These are phyloP conservation scores for Perca schrenkii DNA, from an alignment of 2,113 vertebrate species.

Conservation along the genomic window DNA sequence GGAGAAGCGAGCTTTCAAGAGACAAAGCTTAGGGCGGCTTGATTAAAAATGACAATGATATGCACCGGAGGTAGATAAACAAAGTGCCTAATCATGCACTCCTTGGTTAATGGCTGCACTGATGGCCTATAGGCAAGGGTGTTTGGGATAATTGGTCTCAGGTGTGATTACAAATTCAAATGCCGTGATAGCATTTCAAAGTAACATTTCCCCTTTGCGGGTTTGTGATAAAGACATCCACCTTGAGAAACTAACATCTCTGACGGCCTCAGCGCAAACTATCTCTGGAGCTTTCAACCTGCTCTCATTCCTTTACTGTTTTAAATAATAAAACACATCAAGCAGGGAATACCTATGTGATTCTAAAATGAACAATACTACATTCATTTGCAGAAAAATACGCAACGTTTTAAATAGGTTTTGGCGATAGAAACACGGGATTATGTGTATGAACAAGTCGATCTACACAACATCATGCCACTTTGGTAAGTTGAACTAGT, in stretches of 20 bases:
- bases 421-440: background rate
- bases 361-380: background rate
- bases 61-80: slow-evolving; percentile 62
- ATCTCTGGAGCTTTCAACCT: slow-evolving; percentile 23
- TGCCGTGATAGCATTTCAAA: slow-evolving; percentile 55
- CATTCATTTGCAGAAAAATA: background rate
- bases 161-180: slow-evolving; percentile 73
- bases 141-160: slow-evolving; percentile 73
- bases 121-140: slow-evolving; percentile 48
- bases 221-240: slow-evolving; percentile 31
- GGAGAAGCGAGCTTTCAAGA: slow-evolving; percentile 17
- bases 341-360: background rate
- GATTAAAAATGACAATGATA: slow-evolving; percentile 72
- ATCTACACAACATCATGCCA: background rate
- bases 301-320: background rate
- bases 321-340: slow-evolving; percentile 1
- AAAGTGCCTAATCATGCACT: slow-evolving; percentile 70
- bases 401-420: background rate
- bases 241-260: slow-evolving; percentile 20
- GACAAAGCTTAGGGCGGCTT: slow-evolving; percentile 35
- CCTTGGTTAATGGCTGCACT: slow-evolving; percentile 55
- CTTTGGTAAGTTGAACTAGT: slow-evolving; percentile 25
- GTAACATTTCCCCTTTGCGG: slow-evolving; percentile 23
- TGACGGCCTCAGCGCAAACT: background rate
- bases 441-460: background rate